Conservation (phyloP, 92 coral and sea anemone genomes). For the Actinostola sp. region DNA sequence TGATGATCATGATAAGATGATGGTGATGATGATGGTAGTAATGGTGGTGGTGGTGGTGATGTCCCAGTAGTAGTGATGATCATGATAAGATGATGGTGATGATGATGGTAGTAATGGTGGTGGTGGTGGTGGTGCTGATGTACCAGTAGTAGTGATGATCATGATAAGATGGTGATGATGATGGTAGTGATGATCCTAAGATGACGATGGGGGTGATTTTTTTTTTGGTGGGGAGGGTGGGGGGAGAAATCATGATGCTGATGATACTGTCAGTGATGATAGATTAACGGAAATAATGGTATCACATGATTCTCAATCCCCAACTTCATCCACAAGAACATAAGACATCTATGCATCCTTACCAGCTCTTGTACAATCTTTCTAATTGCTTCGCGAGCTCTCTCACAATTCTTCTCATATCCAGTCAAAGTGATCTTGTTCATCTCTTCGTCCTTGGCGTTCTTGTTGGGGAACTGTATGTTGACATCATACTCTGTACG, state of each 20-base stretch:
- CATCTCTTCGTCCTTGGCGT: constrained; percentile 49
- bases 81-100: no score
- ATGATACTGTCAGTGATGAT: not conserved
- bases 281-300: no score
- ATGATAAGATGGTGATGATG: not conserved
- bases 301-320: no score
- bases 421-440: constrained; percentile 88
- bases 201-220: no score
- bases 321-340: no score
- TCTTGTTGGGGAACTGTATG: constrained; percentile 86
- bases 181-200: not conserved
- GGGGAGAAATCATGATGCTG: not conserved
- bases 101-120: not conserved
- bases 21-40: not conserved
- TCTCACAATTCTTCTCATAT: constrained; percentile 91
- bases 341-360: no score
- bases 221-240: not conserved
- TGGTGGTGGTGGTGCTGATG: not conserved
- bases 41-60: no score
- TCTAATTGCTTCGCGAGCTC: constrained; percentile 84
- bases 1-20: no score
- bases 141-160: not conserved
- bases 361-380: constrained; percentile 92
- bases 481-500: constrained; percentile 88
- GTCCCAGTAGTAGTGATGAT: no score